Conservation (phyloP, 2,113 vertebrate species). For the Pterophyllum scalare region DNA sequence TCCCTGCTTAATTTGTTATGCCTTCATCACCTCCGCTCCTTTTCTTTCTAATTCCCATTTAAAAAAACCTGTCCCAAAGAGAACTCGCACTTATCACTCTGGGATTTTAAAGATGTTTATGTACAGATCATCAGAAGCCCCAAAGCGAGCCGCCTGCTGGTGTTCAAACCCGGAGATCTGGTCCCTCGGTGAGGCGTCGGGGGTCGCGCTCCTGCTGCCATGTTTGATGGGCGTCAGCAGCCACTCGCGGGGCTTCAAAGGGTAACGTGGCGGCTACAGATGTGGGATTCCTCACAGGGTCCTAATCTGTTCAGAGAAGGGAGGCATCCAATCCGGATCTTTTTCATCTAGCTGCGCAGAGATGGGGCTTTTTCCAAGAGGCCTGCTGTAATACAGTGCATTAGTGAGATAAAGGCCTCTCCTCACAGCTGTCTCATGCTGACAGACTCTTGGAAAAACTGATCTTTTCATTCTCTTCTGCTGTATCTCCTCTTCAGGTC, state of each 20-base stretch:
- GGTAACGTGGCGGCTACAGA: slow-evolving; percentile 52
- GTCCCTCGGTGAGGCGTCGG: slow-evolving; percentile 40
- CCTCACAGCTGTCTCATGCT: slow-evolving; percentile 73
- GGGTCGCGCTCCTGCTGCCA: slow-evolving; percentile 40
- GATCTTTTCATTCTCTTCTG: slow-evolving; percentile 57
- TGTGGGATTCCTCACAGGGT: slow-evolving; percentile 75
- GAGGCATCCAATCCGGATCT: slow-evolving; percentile 73
- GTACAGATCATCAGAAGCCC: slow-evolving; percentile 64
- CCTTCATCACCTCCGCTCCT: slow-evolving; percentile 58
- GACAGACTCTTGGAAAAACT: slow-evolving; percentile 76
- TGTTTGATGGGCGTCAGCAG: slow-evolving; percentile 68
- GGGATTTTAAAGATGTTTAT: slow-evolving; percentile 68
- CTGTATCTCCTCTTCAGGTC: slow-evolving; percentile 55
- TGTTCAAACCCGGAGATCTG: slow-evolving; percentile 29
- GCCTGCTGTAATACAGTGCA: slow-evolving; percentile 74
- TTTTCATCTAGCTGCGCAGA: slow-evolving; percentile 75
- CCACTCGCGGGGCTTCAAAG: slow-evolving; percentile 74
- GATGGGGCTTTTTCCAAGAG: slow-evolving; percentile 67
- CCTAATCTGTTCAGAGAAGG: slow-evolving; percentile 76
- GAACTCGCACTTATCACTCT: slow-evolving; percentile 49
- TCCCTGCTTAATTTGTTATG: slow-evolving; percentile 68
- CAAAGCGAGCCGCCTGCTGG: slow-evolving; percentile 22
- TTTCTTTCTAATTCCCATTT: slow-evolving; percentile 42
- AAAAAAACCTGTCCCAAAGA: slow-evolving; percentile 22
- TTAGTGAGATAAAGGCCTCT: slow-evolving; percentile 82